phyloP scores from a whole-genome alignment of 2,113 vertebrate genomes.

The Xenopus laevis region DNA sequence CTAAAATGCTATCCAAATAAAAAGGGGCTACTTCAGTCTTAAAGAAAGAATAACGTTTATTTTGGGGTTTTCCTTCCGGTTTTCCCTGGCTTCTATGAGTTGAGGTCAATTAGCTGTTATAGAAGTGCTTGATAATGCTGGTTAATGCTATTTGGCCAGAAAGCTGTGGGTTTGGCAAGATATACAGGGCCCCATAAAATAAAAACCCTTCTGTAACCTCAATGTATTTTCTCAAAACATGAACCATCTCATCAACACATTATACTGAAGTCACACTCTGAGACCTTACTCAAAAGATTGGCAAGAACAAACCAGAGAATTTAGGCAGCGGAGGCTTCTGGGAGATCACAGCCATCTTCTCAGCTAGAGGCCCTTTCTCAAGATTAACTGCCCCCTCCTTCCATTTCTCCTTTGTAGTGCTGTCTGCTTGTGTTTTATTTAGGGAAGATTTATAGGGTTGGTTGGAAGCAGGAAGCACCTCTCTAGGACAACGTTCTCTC shows the following conservation, averaged over 20 bases:
- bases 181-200: no score
- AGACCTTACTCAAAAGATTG: not conserved
- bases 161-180: no score
- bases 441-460: not conserved
- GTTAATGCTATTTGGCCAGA: not conserved
- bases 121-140: no score
- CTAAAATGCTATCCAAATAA: no score
- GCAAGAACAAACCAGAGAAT: not conserved
- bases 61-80: no score
- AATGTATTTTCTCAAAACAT: conserved; percentile 2
- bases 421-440: conserved; percentile 3
- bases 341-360: not conserved
- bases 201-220: conserved; percentile 1
- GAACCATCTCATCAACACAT: conserved; percentile 14
- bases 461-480: not conserved
- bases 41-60: no score
- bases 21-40: no score
- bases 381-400: not conserved
- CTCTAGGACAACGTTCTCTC: conserved; percentile 6
- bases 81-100: no score
- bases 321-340: conserved; percentile 20
- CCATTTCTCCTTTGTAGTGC: not conserved
- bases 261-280: not conserved
- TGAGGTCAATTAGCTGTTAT: no score
- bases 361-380: not conserved